These are phyloP conservation scores for Graptemys geographica DNA, from an alignment of 2,797 vertebrate genomes.

Conservation along the genomic window DNA sequence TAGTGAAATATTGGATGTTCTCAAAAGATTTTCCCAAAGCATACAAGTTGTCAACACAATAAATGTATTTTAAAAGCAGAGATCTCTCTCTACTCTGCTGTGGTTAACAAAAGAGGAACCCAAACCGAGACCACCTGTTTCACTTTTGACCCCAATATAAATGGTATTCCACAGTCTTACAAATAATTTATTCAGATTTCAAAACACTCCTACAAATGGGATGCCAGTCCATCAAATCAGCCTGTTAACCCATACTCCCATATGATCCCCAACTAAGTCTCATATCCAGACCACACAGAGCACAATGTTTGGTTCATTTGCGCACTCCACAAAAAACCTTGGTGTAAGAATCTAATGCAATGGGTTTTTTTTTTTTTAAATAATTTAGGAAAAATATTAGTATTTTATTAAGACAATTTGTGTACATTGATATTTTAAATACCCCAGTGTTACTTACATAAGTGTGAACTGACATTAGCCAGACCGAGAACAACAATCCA, in stretches of 20 bases:
- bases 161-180: neutral
- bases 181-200: neutral
- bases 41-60: neutral
- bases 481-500: neutral
- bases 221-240: neutral
- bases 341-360: neutral
- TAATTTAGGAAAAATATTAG: neutral
- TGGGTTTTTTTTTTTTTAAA: neutral
- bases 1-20: neutral
- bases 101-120: neutral
- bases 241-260: neutral
- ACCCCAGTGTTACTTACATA: neutral
- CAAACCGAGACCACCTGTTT: constrained; percentile 33
- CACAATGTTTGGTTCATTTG: neutral
- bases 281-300: neutral
- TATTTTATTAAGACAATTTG: neutral
- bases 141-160: neutral
- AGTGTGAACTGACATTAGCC: neutral
- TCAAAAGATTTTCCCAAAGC: neutral
- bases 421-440: neutral
- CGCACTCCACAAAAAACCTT: neutral
- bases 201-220: neutral
- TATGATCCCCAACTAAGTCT: neutral
- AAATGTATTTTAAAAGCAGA: neutral
- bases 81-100: neutral